Evolutionary conservation across 2,113 vertebrate species (phyloP).

Genomic region (Harpagus bidentatus): DNA sequence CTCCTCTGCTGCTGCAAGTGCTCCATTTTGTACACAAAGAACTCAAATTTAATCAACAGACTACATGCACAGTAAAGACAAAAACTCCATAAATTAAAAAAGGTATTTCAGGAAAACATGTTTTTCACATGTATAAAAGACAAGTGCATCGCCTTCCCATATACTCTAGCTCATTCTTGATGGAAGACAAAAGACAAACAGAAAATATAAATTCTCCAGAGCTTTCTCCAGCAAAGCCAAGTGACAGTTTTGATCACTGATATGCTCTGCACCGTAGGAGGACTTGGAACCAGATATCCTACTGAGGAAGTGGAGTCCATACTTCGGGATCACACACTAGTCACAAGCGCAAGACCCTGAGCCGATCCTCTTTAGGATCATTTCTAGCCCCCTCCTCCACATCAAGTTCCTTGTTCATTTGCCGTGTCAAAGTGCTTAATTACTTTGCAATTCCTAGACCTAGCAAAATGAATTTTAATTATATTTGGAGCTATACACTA

Average conservation of each 20-base stretch:
- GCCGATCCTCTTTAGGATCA: not conserved
- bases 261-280: not conserved
- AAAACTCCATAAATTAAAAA: not conserved
- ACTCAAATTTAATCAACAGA: not conserved
- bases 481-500: constrained; percentile 47
- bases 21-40: not conserved
- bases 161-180: not conserved
- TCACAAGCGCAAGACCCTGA: not conserved
- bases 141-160: not conserved
- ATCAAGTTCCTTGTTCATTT: not conserved
- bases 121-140: not conserved
- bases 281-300: not conserved
- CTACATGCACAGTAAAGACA: not conserved
- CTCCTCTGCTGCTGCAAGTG: not conserved
- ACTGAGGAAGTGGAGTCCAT: not conserved
- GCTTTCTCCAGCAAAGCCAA: not conserved
- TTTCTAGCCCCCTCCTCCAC: not conserved
- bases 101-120: not conserved
- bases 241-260: not conserved
- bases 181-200: not conserved
- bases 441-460: constrained; percentile 44
- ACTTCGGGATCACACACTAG: not conserved
- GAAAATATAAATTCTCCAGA: not conserved
- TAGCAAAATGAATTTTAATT: constrained; percentile 68
- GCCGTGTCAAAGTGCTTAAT: constrained; percentile 46